Evolutionary conservation across 1,140 invertebrate genomes (phyloP), one percentile per base, ranked within the genome.

Genomic region (Aphis gossypii): DNA sequence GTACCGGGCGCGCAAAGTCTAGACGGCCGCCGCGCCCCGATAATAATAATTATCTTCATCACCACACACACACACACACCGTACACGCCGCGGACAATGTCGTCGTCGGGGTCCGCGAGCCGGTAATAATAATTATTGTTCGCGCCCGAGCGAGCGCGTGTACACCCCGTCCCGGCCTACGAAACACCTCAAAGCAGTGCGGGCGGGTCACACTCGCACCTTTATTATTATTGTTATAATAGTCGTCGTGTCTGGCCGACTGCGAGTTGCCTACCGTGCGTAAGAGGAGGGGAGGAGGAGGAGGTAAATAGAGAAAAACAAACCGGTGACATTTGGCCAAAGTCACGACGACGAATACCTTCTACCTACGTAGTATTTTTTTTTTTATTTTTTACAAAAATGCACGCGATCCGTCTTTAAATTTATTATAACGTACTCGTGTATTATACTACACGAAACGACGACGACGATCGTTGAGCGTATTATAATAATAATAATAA

Each of bases 1-100:
- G 30, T 82, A 83, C 44, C 21, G 44, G n/a, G 41, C 91, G 46
- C 46, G 60, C 90, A 46, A 92, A 46, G 90, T 92, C 90, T 92
- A 92, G 90, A 83, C 90, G 68, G 90, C 90, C 51, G 87, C 54
- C 51, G 88, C 60, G 38, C 38, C 41, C 84, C 44, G 84, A 86
- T 86, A 86, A 46, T 86, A 44, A 86, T 86, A 25, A 86, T 86
- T 44, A 60, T 90, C 51, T 38, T 90, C 41, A 56, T 56, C 88
- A 35, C 20, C 54, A 6, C 54, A 14, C 35, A 35, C 35, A 35
- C 54, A 6, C 54, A 14, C 35, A 35, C 35, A 35, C 35, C 35
- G 35, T 35, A 0, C 35, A 35, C 51, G 54, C 56, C 54, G 41
- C 56, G 35, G 56, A 90, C 86, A 88, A 35, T 88, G 84, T 86